Evolutionary conservation across 2,113 vertebrate species (phyloP), one percentile per base, ranked within the genome.

Genomic region (Boleophthalmus pectinirostris): DNA sequence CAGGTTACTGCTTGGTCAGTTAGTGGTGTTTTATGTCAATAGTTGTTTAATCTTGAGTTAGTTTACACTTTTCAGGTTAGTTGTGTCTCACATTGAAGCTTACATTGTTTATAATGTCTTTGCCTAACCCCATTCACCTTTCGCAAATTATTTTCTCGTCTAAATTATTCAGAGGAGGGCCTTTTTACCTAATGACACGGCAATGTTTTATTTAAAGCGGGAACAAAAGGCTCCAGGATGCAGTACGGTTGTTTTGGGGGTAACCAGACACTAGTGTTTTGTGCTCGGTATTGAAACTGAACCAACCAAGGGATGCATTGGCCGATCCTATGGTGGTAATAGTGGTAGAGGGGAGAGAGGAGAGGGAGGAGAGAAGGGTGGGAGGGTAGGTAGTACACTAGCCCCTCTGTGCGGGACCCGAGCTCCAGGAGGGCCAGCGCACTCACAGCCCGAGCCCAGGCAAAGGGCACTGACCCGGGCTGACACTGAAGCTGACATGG

Each of bases 171-270:
- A 92, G 72, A 38, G 63, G 57, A 69, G 58, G 20, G 68, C 75
- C 84, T 86, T 85, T 91, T 82, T 82, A 23, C 67, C 70, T 86
- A 87, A 89, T 91, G 83, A 86, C 81, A 61, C 74, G 15, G 33
- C 68, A 53, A 90, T 92, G 88, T 92, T 94, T 92, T 91, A 93
- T 93, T 92, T 87, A 92, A 89, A 87, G 72, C 56, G 76, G 82
- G 78, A 82, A 89, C 84, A 90, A 89, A 85, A 85, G 87, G 63
- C 38, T 21, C 51, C 74, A 20, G 75, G 80, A 84, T 65, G 58
- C 75, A 47, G 78, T 69, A 57, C 70, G 69, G 78, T 74, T 80
- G 86, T 81, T 80, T 60, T 68, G 24, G 70, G 56, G 74, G 93
- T 89, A 93, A 94, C 85, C 71, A 63, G 91, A 94, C 85, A 91